Percentiles rank a stretch among this genome's conserved stretches.
These are phyloP conservation scores for Machimus rusticus DNA, from an alignment of 2,888 invertebrate species.

Conservation along the genomic window DNA sequence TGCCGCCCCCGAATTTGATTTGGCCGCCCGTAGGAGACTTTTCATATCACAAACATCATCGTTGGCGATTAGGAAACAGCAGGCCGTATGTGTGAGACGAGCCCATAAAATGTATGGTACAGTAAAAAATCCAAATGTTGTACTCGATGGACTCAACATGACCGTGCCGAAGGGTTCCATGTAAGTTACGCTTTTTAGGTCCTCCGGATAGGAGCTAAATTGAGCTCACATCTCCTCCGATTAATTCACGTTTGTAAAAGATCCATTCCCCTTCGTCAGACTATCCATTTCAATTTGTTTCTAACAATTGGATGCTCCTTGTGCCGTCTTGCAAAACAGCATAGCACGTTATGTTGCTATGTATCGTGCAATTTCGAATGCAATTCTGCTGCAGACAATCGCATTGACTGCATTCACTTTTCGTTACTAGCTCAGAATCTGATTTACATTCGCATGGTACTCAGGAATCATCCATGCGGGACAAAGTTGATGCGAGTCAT, in stretches of 20 bases:
- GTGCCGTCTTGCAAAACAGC: background rate
- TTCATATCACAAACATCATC: slow-evolving; percentile 74
- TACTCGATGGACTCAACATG: slow-evolving; percentile 89
- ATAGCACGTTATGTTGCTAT: background rate
- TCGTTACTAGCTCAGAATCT: background rate
- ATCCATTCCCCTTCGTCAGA: background rate
- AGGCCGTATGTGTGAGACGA: slow-evolving; percentile 84
- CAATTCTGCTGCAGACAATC: background rate
- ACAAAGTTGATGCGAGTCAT: background rate
- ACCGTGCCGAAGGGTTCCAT: slow-evolving; percentile 89
- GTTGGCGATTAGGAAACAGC: slow-evolving; percentile 74
- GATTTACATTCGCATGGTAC: background rate
- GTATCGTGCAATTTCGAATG: background rate
- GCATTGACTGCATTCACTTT: background rate
- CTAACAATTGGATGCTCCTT: background rate
- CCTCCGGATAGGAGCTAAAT: background rate
- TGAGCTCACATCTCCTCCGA: background rate
- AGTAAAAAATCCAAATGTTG: slow-evolving; percentile 78
- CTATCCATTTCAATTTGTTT: background rate
- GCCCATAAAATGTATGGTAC: slow-evolving; percentile 87
- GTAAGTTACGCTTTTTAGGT: slow-evolving; percentile 66
- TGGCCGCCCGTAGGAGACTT: slow-evolving; percentile 65
- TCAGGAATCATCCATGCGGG: background rate
- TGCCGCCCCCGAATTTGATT: slow-evolving; percentile 62
- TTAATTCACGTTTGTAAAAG: background rate